Evolutionary conservation across 2,888 invertebrate genomes (phyloP).

Genomic region (Calephelis perditalis): DNA sequence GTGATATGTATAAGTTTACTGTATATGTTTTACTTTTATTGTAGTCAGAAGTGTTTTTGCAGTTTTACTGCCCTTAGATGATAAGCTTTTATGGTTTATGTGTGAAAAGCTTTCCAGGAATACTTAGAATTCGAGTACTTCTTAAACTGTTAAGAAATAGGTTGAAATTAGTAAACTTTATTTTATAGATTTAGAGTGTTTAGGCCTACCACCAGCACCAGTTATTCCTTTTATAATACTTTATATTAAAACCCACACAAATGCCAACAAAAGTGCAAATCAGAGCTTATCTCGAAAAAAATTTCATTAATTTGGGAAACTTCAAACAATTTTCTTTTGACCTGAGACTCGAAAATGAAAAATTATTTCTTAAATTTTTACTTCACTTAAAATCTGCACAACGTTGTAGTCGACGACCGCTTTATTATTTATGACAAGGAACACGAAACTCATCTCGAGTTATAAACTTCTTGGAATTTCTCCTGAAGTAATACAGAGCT

Average conservation of each 20-base stretch:
- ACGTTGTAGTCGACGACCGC: slow-evolving; percentile 75
- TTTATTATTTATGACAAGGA: slow-evolving; percentile 79
- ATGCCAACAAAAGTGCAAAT: slow-evolving; percentile 32
- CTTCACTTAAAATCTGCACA: slow-evolving; percentile 75
- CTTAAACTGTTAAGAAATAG: too few species aligned
- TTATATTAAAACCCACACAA: not conserved
- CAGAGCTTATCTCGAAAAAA: slow-evolving; percentile 45
- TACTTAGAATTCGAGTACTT: too few species aligned
- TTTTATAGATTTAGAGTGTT: too few species aligned
- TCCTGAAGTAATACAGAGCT: slow-evolving; percentile 78
- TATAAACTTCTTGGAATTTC: slow-evolving; percentile 79
- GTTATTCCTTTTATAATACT: too few species aligned
- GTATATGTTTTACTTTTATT: too few species aligned
- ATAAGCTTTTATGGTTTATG: too few species aligned
- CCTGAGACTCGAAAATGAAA: slow-evolving; percentile 57
- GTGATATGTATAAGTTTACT: too few species aligned
- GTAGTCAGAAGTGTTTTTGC: too few species aligned
- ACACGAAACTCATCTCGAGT: slow-evolving; percentile 79
- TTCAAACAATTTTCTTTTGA: slow-evolving; percentile 56
- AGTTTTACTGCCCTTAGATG: too few species aligned
- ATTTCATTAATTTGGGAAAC: slow-evolving; percentile 60
- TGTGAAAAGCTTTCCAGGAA: too few species aligned
- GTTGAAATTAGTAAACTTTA: too few species aligned
- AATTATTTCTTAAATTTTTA: slow-evolving; percentile 69
- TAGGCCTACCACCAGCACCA: too few species aligned